Base-by-base conservation (phyloP, 2,113 vertebrate species). In the Hepsetus odoe region DNA sequence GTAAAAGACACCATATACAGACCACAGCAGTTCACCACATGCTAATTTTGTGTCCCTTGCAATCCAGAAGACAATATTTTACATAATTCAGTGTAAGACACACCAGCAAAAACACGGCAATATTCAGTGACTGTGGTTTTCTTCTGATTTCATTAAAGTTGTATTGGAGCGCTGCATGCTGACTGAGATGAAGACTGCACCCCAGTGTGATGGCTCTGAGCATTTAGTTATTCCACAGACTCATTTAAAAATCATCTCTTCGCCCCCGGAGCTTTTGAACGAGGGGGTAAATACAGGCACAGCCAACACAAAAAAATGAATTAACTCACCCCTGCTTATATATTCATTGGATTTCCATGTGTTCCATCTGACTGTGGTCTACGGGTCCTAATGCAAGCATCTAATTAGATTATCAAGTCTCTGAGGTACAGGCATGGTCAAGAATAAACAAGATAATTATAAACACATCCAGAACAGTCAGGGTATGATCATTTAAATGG, bases 361-460 rank as follows among this genome's bases (percentile, higher is more conserved):
- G 55, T 67, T 55, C 22, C 35, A 70, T 70, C 53, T 30, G 40
- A 32, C 67, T 46, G 49, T 56, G 76, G 35, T 59, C 26, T 35
- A 55, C 20, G 26, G 24, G 24, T 58, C 44, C 35, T 58, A 24
- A 20, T 59, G 53, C 66, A 30, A 67, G n/a, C 53, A 67, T 61
- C 58, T 70, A 70, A 70, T 77, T 76, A 76, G 74, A 65, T 66
- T 76, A 76, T 64, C 42, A 51, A 22, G 28, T n/a, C 61, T 76
- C 72, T 74, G 38, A 61, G 72, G 53, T 42, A 13, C 3, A 55
- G 32, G 72, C 35, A 42, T 62, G 72, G 72, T 74, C 72, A 74
- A 62, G 72, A 74, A 74, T 62, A 74, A 74, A 74, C 72, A 74
- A 44, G 56, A 44, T 44, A 62, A 74, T 74, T 74, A 74, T 61